phyloP scores from a whole-genome alignment of 2,888 invertebrate genomes.

The Coelinius sp. region DNA sequence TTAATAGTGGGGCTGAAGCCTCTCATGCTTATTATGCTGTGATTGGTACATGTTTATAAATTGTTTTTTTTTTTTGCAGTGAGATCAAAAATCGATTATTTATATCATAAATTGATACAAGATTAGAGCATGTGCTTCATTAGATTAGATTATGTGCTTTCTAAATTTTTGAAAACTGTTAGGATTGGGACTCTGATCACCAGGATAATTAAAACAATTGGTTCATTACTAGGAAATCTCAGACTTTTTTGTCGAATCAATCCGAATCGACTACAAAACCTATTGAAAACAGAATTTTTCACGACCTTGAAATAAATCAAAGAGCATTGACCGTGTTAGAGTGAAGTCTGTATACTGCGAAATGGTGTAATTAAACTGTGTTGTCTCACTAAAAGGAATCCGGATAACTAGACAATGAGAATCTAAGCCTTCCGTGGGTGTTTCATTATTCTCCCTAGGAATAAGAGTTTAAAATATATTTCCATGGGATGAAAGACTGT shows the following conservation, averaged over 20 bases:
- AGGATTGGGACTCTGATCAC: no score
- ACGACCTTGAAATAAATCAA: conserved; percentile 24
- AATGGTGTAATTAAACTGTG: conserved; percentile 5
- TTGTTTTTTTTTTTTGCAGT: background rate
- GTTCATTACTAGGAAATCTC: no score
- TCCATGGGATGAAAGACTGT: conserved; percentile 45
- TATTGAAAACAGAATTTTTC: background rate
- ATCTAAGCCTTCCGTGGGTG: conserved; percentile 22
- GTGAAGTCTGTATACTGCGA: conserved; percentile 33
- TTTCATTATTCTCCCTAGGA: conserved; percentile 55
- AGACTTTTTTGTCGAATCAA: no score
- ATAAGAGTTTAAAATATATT: conserved; percentile 48
- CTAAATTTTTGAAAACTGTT: no score
- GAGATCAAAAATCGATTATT: background rate
- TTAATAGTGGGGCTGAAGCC: conserved; percentile 1
- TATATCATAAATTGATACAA: background rate
- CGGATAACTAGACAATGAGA: conserved; percentile 52
- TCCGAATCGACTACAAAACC: background rate
- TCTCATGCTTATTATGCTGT: background rate
- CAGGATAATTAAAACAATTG: no score
- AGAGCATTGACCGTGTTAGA: conserved; percentile 39
- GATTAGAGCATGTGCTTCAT: background rate
- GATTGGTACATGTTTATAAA: conserved; percentile 10
- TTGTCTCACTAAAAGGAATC: conserved; percentile 39
- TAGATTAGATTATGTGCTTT: no score